Conservation (phyloP, 1,140 invertebrate species). For the Panagrolaimus sp. region DNA sequence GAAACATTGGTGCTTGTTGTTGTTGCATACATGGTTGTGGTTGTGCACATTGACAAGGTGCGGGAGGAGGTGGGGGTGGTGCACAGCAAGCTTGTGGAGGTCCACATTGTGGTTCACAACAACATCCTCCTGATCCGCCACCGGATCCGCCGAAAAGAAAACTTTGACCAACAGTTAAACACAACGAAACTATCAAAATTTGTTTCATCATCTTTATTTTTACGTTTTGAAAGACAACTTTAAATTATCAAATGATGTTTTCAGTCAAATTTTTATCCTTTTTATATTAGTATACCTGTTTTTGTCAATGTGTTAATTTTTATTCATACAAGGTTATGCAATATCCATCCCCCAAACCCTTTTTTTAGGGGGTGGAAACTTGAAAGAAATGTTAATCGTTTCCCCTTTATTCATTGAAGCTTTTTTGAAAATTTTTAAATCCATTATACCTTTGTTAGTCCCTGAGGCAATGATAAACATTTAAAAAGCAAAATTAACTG, state of each 20-base stretch:
- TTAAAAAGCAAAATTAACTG: too few relatives aligned
- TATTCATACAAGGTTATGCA: too few relatives aligned
- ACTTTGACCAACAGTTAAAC: not conserved
- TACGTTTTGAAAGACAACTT: not conserved
- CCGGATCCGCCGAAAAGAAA: not conserved
- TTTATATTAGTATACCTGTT: not conserved
- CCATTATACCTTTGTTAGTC: too few relatives aligned
- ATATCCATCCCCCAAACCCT: too few relatives aligned
- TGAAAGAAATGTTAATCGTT: too few relatives aligned
- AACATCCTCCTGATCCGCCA: not conserved
- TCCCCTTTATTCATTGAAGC: too few relatives aligned
- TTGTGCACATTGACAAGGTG: not conserved
- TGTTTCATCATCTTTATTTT: too few relatives aligned
- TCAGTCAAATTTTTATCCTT: not conserved
- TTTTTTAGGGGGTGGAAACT: too few relatives aligned
- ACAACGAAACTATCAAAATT: not conserved
- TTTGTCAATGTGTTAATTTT: not conserved
- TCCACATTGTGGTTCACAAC: not conserved
- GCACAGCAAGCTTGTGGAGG: slow-evolving; percentile 11
- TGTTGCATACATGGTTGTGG: too few relatives aligned
- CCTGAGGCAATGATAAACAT: too few relatives aligned
- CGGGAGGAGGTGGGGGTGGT: not conserved
- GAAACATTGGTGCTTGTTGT: too few relatives aligned
- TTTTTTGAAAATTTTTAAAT: too few relatives aligned
- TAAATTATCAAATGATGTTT: not conserved